Base-by-base conservation (phyloP, 1,140 invertebrate genomes). In the Portunus trituberculatus region DNA sequence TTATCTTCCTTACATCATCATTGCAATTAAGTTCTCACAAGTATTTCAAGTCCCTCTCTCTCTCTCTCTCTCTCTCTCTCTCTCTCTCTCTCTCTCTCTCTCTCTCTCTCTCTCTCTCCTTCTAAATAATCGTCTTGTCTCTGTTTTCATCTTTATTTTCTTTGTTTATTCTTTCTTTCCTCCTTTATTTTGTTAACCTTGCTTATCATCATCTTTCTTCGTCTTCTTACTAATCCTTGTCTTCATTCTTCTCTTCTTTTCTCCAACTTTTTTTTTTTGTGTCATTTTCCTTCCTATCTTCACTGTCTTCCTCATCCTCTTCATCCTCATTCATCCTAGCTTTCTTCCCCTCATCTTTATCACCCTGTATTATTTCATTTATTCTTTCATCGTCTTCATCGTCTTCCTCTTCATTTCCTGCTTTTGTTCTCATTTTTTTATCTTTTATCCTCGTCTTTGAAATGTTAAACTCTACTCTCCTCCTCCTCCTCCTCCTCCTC, bases 61-160 rank as follows among this genome's bases (percentile, higher is more conserved):
- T 87, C 84, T 87, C 84, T 87, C 84, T 87, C 84, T 87, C 84
- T 87, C 84, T 87, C 84, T 87, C 84, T 87, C 84, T 87, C 84
- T 87, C 84, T 87, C 84, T 87, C 84, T 87, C 84, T 87, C 84
- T 87, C 84, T 87, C 84, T 87, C 84, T 87, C 84, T 87, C 84
- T 87, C 84, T 87, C 84, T 87, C 84, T 87, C 84, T 87, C 84
- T 87, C 84, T 87, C 84, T 87, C 84, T 87, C 84, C 39, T 31
- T n/a, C n/a, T 4, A 20, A 10, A 12, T 32, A 12, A 10, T 84
- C 83, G 8, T 32, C 1, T 32, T 84, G 10, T 16, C n/a, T 28
- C 14, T 84, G 20, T 82, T 10, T 84, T 32, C n/a, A 84, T 12
- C 83, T 29, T 28, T 29, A 84, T 32, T 6, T 84, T 12, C 10